These are phyloP conservation scores for Pempheris klunzingeri DNA, from an alignment of 2,797 vertebrate genomes.

Conservation along the genomic window DNA sequence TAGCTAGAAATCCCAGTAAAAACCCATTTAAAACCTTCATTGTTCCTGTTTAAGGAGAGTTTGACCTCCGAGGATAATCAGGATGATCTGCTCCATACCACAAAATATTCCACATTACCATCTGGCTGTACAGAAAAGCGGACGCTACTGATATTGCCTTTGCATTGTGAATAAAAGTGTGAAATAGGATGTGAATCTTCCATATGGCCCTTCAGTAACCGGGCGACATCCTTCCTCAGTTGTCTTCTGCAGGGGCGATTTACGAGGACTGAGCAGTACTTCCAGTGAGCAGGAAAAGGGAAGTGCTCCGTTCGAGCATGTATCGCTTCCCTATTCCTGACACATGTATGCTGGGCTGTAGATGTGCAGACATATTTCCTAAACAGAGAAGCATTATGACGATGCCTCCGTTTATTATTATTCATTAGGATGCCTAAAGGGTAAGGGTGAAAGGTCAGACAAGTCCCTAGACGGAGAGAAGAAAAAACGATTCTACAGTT, in stretches of 20 bases:
- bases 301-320: conserved; percentile 66
- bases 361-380: not conserved
- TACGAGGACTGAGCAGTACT: conserved; percentile 8
- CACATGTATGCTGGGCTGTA: conserved; percentile 12
- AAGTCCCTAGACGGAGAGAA: too few species aligned
- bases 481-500: too few species aligned
- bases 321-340: conserved; percentile 80
- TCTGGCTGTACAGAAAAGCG: not conserved
- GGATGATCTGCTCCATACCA: not conserved
- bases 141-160: not conserved
- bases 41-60: not conserved
- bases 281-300: conserved; percentile 71
- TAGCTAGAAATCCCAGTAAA: not conserved
- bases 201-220: conserved; percentile 6
- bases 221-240: conserved; percentile 7
- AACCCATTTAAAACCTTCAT: not conserved
- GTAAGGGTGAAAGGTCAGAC: too few species aligned
- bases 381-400: not conserved
- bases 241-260: conserved; percentile 6
- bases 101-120: not conserved
- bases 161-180: conserved; percentile 8
- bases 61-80: not conserved
- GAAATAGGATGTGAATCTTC: conserved; percentile 62
- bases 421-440: too few species aligned
- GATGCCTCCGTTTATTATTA: not conserved